Base-by-base conservation (phyloP, 2,113 vertebrate species). In the Callipepla squamata region DNA sequence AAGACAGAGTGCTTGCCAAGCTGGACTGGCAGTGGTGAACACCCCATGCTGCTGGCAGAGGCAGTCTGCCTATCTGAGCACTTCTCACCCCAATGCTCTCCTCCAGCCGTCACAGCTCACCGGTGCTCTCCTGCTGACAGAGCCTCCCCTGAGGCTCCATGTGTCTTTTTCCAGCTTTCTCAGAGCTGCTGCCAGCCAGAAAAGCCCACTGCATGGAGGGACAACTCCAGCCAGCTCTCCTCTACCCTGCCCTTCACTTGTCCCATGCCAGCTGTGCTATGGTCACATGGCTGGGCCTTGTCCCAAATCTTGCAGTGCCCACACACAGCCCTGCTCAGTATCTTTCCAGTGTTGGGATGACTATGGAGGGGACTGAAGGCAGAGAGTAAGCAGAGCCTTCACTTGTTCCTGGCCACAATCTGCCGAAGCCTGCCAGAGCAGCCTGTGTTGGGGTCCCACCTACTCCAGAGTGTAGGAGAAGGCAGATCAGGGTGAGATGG, bases 101-200 rank as follows among this genome's bases (percentile, higher is more conserved):
- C 90, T 90, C 76, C 62, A 73, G 65, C 79, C 34, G 50, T 96
- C 90, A 94, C 75, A 85, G 69, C 11, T 15, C 40, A 16, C 53
- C 91, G 73, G 92, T 68, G 77, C 91, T 84, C 92, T 76, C 51
- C 67, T 68, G 58, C 82, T 93, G 81, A 93, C 0, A 1, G 68
- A 92, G 61, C 90, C 77, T 78, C 62, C 95, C 93, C 45, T 30
- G 79, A 78, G 89, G 92, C 77, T 93, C 63, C 82, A 36, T 12
- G 63, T 84, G 80, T 81, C 92, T 93, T 89, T 83, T 90, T 85
- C 74, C 63, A 95, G 91, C 70, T 93, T 96, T 92, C 85, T 90
- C 84, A 94, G 91, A 97, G 96, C 89, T 88, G 90, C 25, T 95
- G 80, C 69, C 90, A 82, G 91, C 92, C 93, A 90, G 90, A 61